Evolutionary conservation across 2,113 vertebrate species (phyloP).

Genomic region (Oncorhynchus masou): DNA sequence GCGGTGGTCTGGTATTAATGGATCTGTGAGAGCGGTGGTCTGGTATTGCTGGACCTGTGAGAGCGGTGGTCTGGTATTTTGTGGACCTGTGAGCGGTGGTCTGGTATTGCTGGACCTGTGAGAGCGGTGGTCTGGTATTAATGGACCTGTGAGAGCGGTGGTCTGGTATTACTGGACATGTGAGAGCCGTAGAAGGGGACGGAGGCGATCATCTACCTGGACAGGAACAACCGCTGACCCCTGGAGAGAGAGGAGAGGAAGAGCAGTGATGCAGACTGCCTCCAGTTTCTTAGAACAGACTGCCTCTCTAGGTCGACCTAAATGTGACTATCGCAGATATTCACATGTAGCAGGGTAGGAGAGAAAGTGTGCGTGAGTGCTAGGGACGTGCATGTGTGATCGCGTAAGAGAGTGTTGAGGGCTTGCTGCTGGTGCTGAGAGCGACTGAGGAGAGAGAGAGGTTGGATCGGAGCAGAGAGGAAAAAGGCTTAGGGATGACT

Average conservation of each 20-base stretch:
- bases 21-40: no score
- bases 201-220: background rate
- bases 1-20: background rate
- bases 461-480: background rate
- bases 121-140: no score
- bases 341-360: background rate
- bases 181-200: background rate
- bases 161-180: background rate
- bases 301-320: background rate
- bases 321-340: background rate
- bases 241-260: conserved; percentile 1
- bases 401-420: background rate
- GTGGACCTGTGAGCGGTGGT: no score
- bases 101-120: no score
- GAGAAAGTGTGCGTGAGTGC: conserved; percentile 1
- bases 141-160: no score
- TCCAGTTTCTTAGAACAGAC: background rate
- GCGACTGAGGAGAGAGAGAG: background rate
- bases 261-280: background rate
- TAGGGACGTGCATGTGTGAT: background rate
- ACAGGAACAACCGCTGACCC: background rate
- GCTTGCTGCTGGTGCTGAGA: background rate
- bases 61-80: no score
- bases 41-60: no score
- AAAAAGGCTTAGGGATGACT: background rate